Conservation (phyloP, 2,888 invertebrate species). For the Drosophila stalkeri region DNA sequence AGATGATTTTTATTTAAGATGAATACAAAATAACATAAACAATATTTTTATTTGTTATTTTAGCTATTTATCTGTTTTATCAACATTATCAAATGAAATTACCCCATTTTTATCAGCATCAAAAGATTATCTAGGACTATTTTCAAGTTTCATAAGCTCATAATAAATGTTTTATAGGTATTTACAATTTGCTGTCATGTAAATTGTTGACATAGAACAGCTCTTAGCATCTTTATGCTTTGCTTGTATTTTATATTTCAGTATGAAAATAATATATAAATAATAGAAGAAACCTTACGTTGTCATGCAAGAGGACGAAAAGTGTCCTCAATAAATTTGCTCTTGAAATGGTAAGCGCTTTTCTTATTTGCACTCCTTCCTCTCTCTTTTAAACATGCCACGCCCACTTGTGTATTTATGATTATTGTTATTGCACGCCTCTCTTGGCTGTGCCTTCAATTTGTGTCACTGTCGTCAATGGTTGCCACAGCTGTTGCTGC, state of each 20-base stretch:
- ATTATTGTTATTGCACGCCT: constrained; percentile 53
- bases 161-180: no score
- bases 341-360: background rate
- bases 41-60: no score
- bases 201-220: background rate
- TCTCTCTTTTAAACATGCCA: constrained; percentile 19
- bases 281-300: constrained; percentile 9
- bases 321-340: background rate
- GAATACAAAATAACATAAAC: no score
- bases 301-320: no score
- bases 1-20: background rate
- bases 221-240: background rate
- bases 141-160: background rate
- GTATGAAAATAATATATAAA: background rate
- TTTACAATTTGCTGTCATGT: background rate
- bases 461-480: constrained; percentile 56
- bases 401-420: constrained; percentile 46
- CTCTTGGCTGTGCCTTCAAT: constrained; percentile 44
- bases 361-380: background rate
- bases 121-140: no score
- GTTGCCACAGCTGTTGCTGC: constrained; percentile 17
- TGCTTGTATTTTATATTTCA: background rate
- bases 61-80: no score
- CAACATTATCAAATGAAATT: no score
- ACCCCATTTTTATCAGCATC: no score